phyloP scores from a whole-genome alignment of 2,888 invertebrate genomes.

The Mythimna loreyi region DNA sequence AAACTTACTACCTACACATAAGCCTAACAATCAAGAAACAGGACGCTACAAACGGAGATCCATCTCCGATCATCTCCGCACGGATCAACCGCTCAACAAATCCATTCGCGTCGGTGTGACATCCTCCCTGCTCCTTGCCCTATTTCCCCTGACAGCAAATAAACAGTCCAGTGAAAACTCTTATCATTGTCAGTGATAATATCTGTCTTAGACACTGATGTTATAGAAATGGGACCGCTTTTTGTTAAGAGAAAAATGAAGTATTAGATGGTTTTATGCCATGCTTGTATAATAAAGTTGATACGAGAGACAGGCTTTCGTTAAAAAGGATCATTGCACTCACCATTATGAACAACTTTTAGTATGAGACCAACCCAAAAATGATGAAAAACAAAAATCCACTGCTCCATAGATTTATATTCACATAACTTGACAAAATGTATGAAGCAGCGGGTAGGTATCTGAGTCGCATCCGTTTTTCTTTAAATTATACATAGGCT shows the following conservation, averaged over 20 bases:
- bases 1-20: background rate
- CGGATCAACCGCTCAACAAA: background rate
- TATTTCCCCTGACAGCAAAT: conserved; percentile 72
- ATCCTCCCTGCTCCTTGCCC: conserved; percentile 45
- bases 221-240: conserved; percentile 57
- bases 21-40: background rate
- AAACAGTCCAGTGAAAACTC: conserved; percentile 83
- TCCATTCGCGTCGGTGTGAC: conserved; percentile 68
- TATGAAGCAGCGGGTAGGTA: too few species aligned
- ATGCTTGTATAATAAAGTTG: too few species aligned
- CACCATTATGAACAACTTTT: too few species aligned
- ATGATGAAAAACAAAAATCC: too few species aligned
- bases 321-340: too few species aligned
- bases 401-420: too few species aligned
- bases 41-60: conserved; percentile 11
- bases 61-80: too few species aligned
- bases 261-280: background rate
- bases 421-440: too few species aligned
- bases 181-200: conserved; percentile 82
- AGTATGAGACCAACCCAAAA: too few species aligned
- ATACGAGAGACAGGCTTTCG: too few species aligned
- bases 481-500: too few species aligned
- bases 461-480: too few species aligned
- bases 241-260: conserved; percentile 47
- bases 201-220: conserved; percentile 76